Conservation (phyloP, 2,888 invertebrate genomes). For the Oscheius sp. region DNA sequence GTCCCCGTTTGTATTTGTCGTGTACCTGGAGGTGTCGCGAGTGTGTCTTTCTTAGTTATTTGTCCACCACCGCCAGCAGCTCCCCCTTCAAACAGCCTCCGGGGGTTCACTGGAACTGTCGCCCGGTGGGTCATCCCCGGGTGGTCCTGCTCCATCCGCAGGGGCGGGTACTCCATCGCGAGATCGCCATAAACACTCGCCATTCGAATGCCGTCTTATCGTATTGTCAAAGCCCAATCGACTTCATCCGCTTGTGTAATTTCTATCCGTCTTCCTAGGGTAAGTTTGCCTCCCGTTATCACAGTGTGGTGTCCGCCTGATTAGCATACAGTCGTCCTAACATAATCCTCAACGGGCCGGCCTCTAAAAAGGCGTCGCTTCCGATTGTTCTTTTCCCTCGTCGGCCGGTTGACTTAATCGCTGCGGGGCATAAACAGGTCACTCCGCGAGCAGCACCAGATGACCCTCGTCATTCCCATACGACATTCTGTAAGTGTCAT, state of each 20-base stretch:
- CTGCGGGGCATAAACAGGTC: conserved; percentile 14
- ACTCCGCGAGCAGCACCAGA: conserved; percentile 14
- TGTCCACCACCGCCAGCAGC: conserved; percentile 8
- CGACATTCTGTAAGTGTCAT: conserved; percentile 27
- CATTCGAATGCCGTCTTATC: conserved; percentile 25
- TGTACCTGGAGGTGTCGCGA: conserved; percentile 12
- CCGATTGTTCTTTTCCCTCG: conserved; percentile 32
- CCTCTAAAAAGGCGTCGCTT: conserved; percentile 27
- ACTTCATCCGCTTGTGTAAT: conserved; percentile 30
- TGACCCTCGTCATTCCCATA: conserved; percentile 38
- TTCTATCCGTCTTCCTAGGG: conserved; percentile 11
- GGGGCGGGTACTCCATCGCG: conserved; percentile 17
- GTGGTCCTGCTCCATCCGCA: conserved; percentile 1
- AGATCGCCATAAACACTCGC: conserved; percentile 30
- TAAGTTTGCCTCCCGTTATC: conserved; percentile 14
- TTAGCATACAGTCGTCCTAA: conserved; percentile 33
- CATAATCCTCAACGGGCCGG: conserved; percentile 29
- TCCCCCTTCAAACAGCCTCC: no score
- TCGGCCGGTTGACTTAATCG: conserved; percentile 31
- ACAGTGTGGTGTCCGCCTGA: conserved; percentile 1
- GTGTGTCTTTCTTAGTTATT: conserved; percentile 2
- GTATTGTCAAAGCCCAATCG: conserved; percentile 28
- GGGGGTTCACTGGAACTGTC: not conserved
- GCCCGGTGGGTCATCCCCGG: not conserved
- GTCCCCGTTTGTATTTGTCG: not conserved